These are phyloP conservation scores for Hippopotamyrus pictus DNA, from an alignment of 2,797 vertebrate genomes.

Conservation along the genomic window DNA sequence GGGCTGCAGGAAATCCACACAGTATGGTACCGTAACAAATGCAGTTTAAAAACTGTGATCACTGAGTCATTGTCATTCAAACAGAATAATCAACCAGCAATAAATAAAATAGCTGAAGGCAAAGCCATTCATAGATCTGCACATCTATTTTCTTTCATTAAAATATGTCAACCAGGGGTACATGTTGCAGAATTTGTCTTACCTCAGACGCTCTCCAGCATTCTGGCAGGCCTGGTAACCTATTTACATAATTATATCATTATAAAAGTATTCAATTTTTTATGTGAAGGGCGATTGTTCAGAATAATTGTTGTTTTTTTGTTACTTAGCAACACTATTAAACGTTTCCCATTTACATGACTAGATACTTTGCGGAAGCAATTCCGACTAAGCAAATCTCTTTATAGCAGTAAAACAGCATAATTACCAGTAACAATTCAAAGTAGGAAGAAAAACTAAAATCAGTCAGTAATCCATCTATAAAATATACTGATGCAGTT, in stretches of 20 bases:
- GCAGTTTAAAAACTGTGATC: not conserved
- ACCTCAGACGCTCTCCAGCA: not conserved
- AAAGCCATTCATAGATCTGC: not conserved
- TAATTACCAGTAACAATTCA: not conserved
- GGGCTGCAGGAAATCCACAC: not conserved
- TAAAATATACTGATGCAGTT: not conserved
- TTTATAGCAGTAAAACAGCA: not conserved
- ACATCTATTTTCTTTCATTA: not conserved
- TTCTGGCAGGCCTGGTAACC: not conserved
- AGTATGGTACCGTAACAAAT: not conserved
- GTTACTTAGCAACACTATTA: not conserved
- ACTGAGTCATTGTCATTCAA: not conserved
- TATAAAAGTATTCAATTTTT: not conserved
- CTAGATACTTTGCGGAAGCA: not conserved
- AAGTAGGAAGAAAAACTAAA: not conserved
- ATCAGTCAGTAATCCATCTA: not conserved
- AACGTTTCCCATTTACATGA: not conserved
- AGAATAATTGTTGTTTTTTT: constrained; percentile 3
- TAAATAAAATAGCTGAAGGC: not conserved
- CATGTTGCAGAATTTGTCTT: not conserved
- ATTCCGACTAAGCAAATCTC: not conserved
- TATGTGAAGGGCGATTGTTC: constrained; percentile 1
- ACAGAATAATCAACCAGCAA: not conserved
- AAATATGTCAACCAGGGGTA: not conserved
- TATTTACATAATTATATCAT: constrained; percentile 2